Evolutionary conservation across 2,797 vertebrate species (phyloP).

Genomic region (Leptatherina wallacei): DNA sequence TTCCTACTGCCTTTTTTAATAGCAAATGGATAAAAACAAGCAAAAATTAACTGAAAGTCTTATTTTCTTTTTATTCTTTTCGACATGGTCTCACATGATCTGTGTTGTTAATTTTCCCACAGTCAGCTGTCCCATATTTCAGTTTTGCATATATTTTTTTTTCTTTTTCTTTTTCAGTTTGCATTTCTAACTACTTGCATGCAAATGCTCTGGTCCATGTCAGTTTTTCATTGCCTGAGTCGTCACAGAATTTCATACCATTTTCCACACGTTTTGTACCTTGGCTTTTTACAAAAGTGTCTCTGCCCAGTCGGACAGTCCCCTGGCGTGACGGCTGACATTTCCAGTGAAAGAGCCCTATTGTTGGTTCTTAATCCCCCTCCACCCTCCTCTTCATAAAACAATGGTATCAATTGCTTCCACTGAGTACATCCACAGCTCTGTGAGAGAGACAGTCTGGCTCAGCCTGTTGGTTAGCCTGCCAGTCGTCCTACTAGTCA

Average conservation of each 20-base stretch:
- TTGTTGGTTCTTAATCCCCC: conserved; percentile 79
- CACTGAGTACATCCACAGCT: conserved; percentile 77
- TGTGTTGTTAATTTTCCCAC: conserved; percentile 31
- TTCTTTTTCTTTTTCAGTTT: conserved; percentile 10
- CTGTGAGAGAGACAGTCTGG: conserved; percentile 69
- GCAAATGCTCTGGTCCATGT: conserved; percentile 49
- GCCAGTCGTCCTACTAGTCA: conserved; percentile 52
- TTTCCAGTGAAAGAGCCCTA: conserved; percentile 81
- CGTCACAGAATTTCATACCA: conserved; percentile 67
- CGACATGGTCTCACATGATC: conserved; percentile 40
- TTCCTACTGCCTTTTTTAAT: background rate
- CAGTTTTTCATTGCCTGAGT: conserved; percentile 52
- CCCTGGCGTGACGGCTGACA: conserved; percentile 79
- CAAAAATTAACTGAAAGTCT: conserved; percentile 17
- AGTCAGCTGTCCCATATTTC: conserved; percentile 49
- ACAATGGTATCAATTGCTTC: conserved; percentile 82
- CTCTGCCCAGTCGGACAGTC: conserved; percentile 75
- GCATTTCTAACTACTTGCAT: conserved; percentile 58
- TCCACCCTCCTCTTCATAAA: conserved; percentile 76
- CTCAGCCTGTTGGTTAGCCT: conserved; percentile 54
- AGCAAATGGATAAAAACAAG: conserved; percentile 1
- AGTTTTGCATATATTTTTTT: conserved; percentile 1
- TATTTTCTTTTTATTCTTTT: conserved; percentile 30
- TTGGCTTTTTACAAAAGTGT: conserved; percentile 74
- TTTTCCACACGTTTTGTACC: conserved; percentile 77